phyloP scores from a whole-genome alignment of 2,888 invertebrate species.

The Automeris io region DNA sequence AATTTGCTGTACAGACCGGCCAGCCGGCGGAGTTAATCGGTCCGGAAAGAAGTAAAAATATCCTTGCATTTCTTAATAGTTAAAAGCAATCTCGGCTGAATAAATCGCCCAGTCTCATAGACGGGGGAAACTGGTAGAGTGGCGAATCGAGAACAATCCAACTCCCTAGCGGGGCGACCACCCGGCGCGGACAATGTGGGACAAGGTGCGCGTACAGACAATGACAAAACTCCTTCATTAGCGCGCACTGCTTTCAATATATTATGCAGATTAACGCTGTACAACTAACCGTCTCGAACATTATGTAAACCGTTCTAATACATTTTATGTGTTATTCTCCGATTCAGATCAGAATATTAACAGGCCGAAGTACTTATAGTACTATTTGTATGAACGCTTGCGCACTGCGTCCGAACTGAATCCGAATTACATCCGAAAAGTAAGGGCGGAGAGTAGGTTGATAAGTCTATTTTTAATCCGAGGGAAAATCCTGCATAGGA shows the following conservation, averaged over 20 bases:
- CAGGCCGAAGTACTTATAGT: too few species aligned
- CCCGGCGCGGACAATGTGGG: slow-evolving; percentile 33
- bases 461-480: too few species aligned
- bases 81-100: slow-evolving; percentile 26
- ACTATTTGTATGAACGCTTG: too few species aligned
- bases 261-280: slow-evolving; percentile 2
- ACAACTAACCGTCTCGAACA: not conserved
- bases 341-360: too few species aligned
- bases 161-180: slow-evolving; percentile 27
- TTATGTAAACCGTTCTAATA: not conserved
- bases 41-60: slow-evolving; percentile 29
- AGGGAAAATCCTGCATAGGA: too few species aligned
- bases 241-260: not conserved
- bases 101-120: slow-evolving; percentile 22
- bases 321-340: not conserved
- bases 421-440: too few species aligned
- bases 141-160: slow-evolving; percentile 33
- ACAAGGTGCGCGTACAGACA: slow-evolving; percentile 11
- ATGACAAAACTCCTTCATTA: slow-evolving; percentile 15
- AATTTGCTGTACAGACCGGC: slow-evolving; percentile 26
- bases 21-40: slow-evolving; percentile 23
- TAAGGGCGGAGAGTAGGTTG: too few species aligned
- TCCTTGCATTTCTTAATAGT: slow-evolving; percentile 22
- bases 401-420: too few species aligned
- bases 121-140: slow-evolving; percentile 24